Evolutionary conservation across 2,113 vertebrate species (phyloP).

Genomic region (Aphyosemion australe): DNA sequence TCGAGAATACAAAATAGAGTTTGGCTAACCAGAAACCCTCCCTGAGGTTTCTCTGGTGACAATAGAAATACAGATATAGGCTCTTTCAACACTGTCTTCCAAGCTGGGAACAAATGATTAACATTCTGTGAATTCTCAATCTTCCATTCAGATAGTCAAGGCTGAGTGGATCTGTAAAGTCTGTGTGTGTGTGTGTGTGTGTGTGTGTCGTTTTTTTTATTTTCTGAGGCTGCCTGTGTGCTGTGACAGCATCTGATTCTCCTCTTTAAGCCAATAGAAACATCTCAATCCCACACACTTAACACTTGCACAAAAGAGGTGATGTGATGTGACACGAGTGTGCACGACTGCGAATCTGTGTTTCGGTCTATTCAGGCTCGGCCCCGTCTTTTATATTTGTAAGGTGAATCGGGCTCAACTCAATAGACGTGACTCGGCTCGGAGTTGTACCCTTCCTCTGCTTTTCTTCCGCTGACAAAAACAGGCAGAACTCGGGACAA

Average conservation of each 20-base stretch:
- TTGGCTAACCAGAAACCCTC: conserved; percentile 63
- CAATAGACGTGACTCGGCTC: conserved; percentile 62
- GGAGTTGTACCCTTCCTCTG: conserved; percentile 67
- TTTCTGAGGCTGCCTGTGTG: conserved; percentile 53
- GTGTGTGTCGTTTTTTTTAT: conserved; percentile 17
- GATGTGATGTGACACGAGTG: conserved; percentile 48
- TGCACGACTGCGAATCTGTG: conserved; percentile 16
- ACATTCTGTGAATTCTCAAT: conserved; percentile 64
- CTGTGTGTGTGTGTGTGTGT: conserved; percentile 28
- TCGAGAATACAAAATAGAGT: conserved; percentile 62
- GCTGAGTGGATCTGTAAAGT: conserved; percentile 52
- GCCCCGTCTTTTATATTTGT: conserved; percentile 61
- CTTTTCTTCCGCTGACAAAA: conserved; percentile 66
- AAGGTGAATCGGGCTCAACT: conserved; percentile 71
- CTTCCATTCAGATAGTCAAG: conserved; percentile 58
- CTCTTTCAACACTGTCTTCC: conserved; percentile 37
- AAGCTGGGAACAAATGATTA: conserved; percentile 53
- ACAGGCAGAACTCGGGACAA: conserved; percentile 67
- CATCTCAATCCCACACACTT: conserved; percentile 76
- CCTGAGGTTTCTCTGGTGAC: conserved; percentile 49
- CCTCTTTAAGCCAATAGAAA: conserved; percentile 71
- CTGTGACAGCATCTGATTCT: conserved; percentile 65
- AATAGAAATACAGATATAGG: conserved; percentile 50
- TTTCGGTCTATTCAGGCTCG: conserved; percentile 57
- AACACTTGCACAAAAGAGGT: conserved; percentile 67